Percentiles rank a stretch among this genome's conserved stretches.
Conservation (phyloP, 1,140 invertebrate species). For the Megalonaias nervosa region DNA sequence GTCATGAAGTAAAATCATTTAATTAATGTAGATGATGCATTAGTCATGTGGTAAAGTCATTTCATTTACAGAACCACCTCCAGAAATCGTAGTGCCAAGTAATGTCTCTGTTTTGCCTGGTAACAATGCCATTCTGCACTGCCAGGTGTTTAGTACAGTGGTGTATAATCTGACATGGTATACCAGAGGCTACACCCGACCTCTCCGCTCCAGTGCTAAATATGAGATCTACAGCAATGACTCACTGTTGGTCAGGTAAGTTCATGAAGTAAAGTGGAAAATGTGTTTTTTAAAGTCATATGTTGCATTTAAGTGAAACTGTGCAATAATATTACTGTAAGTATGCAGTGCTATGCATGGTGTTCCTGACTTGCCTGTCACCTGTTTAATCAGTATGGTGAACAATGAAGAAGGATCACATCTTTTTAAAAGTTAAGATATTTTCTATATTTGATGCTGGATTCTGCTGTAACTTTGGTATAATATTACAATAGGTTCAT, state of each 20-base stretch:
- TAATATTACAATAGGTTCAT: too few species aligned
- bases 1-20: neutral
- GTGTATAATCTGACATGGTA: constrained; percentile 73
- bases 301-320: neutral
- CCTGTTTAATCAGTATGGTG: too few species aligned
- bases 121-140: constrained; percentile 70
- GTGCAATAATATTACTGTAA: neutral
- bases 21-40: neutral
- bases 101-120: constrained; percentile 72
- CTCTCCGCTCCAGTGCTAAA: constrained; percentile 26
- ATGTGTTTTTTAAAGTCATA: neutral
- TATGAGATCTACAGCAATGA: constrained; percentile 57
- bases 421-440: too few species aligned
- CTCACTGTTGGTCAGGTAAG: constrained; percentile 60
- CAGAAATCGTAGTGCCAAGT: constrained; percentile 67
- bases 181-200: constrained; percentile 33
- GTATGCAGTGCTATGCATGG: neutral
- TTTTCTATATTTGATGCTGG: too few species aligned
- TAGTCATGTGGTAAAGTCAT: constrained; percentile 1
- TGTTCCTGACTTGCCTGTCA: neutral
- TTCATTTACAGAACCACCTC: constrained; percentile 73
- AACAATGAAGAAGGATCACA: too few species aligned
- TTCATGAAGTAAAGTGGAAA: neutral
- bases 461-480: too few species aligned
- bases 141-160: constrained; percentile 72